These are phyloP conservation scores for Harpalus rufipes DNA, from an alignment of 2,888 invertebrate species.

Conservation along the genomic window DNA sequence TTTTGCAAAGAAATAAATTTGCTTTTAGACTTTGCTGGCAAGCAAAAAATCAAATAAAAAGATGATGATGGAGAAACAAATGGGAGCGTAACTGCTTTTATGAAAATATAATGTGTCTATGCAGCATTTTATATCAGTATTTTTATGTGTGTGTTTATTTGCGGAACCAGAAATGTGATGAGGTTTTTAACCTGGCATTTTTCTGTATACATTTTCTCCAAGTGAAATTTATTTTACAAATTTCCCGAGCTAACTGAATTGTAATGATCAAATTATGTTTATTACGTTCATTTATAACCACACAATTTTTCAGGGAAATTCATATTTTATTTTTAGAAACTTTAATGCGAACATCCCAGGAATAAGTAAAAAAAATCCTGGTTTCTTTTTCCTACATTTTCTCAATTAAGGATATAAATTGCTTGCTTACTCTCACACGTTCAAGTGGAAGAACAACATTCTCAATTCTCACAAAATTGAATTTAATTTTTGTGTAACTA, in stretches of 20 bases:
- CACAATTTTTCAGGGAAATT: no score
- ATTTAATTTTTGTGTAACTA: no score
- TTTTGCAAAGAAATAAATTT: slow-evolving; percentile 13
- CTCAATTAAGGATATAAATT: no score
- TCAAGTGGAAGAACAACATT: no score
- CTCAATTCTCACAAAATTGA: no score
- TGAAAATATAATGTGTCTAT: slow-evolving; percentile 42
- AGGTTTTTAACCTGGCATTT: slow-evolving; percentile 24
- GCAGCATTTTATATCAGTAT: no score
- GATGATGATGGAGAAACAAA: no score
- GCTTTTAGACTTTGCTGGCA: neutral
- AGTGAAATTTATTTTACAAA: slow-evolving; percentile 26
- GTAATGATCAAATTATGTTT: slow-evolving; percentile 34
- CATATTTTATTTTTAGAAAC: no score
- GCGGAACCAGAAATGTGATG: slow-evolving; percentile 21
- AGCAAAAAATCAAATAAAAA: slow-evolving; percentile 6
- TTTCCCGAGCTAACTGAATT: slow-evolving; percentile 14
- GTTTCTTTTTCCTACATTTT: no score
- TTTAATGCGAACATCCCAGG: no score
- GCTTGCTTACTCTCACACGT: no score
- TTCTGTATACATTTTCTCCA: neutral
- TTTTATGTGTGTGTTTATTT: slow-evolving; percentile 26
- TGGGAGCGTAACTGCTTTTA: neutral
- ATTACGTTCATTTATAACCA: slow-evolving; percentile 19
- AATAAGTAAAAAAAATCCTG: no score